Base-by-base conservation (phyloP, 2,113 vertebrate genomes). In the Orthonyx spaldingii region DNA sequence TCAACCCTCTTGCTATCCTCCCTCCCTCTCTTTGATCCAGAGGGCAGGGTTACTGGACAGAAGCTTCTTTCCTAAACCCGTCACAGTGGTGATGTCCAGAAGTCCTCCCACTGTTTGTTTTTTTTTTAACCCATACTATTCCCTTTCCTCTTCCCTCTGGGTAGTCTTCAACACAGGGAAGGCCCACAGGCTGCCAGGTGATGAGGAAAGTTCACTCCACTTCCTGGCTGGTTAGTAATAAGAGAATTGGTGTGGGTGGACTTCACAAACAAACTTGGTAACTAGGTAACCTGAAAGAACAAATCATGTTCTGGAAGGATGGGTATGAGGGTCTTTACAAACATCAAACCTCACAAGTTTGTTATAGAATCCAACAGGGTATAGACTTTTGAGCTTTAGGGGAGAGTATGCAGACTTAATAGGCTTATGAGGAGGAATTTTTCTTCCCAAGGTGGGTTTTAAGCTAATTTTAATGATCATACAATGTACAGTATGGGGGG, bases 31-130 rank as follows among this genome's bases (percentile, higher is more conserved):
- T 42, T 49, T 46, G 5, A 16, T 57, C 7, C 42, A 57, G 19
- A 49, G 2, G 41, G 20, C 16, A 26, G 2, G 15, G 16, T 30
- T 82, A 16, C 23, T 52, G 24, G 20, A 28, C 4, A 74, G 26
- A 17, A 14, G 8, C 49, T 65, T 50, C 10, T 85, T 78, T 84
- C 44, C 47, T 56, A 46, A 74, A 8, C 10, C 9, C 2, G 1
- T 20, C 35, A 49, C n/a, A 13, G 47, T 9, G 5, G 6, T 19
- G 20, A 83, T 42, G 35, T 2, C 47, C 7, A 16, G 59, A 12
- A 83, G 3, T 7, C 35, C 42, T 10, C 3, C 10, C 5, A 11
- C 2, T 28, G 0, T 9, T 33, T 60, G 53, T 14, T 9, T 3
- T 4, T 33, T 70, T 39, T 59, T 53, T 33, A n/a, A 13, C 2